A percentile compares a stretch with the other conserved stretches of the same genome.
These are phyloP conservation scores for Nemapogon koenigi DNA, from an alignment of 2,888 invertebrate species.

Conservation along the genomic window DNA sequence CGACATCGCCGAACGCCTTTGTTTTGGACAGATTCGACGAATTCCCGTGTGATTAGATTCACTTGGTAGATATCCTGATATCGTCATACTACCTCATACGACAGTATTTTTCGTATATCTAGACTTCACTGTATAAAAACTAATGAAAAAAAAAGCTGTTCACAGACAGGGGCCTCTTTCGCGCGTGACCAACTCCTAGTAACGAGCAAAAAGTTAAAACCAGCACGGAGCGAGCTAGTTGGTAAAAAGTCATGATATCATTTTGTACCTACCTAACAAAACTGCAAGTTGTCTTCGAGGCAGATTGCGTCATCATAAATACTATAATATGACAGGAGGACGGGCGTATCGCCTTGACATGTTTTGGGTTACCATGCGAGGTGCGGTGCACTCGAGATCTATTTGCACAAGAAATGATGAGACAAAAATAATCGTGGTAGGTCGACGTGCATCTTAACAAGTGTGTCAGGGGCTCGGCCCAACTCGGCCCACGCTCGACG, in stretches of 20 bases:
- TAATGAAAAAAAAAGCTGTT: too few relatives aligned
- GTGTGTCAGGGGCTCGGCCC: constrained; percentile 61
- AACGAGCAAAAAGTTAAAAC: constrained; percentile 54
- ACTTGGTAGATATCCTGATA: too few relatives aligned
- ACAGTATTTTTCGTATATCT: too few relatives aligned
- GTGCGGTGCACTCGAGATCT: neutral
- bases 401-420: constrained; percentile 29
- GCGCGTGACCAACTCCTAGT: constrained; percentile 46
- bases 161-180: constrained; percentile 42
- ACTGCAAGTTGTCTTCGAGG: too few relatives aligned
- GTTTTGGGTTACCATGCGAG: too few relatives aligned
- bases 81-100: too few relatives aligned
- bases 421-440: constrained; percentile 44
- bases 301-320: too few relatives aligned
- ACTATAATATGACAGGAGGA: too few relatives aligned
- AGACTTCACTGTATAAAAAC: too few relatives aligned
- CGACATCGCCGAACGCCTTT: constrained; percentile 47
- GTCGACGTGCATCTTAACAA: constrained; percentile 38
- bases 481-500: constrained; percentile 49
- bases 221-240: constrained; percentile 31
- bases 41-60: too few relatives aligned
- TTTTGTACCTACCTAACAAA: constrained; percentile 18
- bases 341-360: constrained; percentile 1
- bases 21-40: constrained; percentile 48
- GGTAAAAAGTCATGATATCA: constrained; percentile 26